Evolutionary conservation across 2,113 vertebrate genomes (phyloP), one percentile per base, ranked within the genome.

Genomic region (Grammomys surdaster): DNA sequence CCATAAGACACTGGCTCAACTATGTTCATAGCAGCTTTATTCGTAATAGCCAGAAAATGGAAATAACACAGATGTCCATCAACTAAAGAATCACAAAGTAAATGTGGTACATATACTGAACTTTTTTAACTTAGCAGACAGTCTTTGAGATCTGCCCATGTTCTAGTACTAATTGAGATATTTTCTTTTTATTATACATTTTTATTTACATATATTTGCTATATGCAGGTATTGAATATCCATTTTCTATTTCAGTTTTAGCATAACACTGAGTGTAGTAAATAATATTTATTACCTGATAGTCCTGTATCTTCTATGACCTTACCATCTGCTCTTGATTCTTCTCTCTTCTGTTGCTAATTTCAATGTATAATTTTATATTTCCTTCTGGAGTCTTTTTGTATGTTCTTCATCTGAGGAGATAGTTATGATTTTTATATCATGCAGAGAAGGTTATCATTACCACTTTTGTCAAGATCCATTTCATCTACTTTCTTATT

Each of bases 261-360:
- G 9, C 0, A 2, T 48, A 65, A 81, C 69, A 93, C 56, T 24
- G 82, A 82, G 3, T 54, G 1, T 51, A 12, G 40, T 12, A 7
- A 72, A 12, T 78, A 89, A 92, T 77, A 24, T 46, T 48, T 1
- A 24, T 88, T 60, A 65, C 48, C 54, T 94, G 13, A 58, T 86
- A 40, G 4, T 75, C 4, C 8, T 85, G 90, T 90, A 31, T 43
- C 14, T 28, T 56, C 82, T 82, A 77, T 81, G 5, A 19, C 88
- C 36, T 92, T 72, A 60, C 82, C 31, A 75, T 56, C 63, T 85
- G 4, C 40, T 92, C 48, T 96, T 88, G 31, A 76, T 88, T 75
- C 14, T 87, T 96, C 65, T 54, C 8, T 73, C 69, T 33, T 58
- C 84, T 94, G 46, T 54, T 60, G 14, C 46, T 87, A 26, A 85